phyloP scores from a whole-genome alignment of 2,797 vertebrate species.

The Anniella stebbinsi region DNA sequence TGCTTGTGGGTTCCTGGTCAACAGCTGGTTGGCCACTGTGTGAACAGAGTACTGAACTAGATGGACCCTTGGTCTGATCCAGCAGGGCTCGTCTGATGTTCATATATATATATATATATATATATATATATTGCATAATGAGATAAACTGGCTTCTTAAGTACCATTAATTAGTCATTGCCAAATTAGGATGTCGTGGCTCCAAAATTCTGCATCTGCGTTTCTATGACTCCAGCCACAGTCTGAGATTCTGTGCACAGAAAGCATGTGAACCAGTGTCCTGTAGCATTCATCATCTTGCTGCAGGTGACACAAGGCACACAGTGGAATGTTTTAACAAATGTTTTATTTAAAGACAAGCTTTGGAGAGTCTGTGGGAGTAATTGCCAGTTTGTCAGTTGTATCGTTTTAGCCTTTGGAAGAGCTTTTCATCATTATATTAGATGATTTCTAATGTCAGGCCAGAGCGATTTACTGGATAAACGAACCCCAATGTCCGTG shows the following conservation, averaged over 20 bases:
- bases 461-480: slow-evolving; percentile 65
- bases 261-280: slow-evolving; percentile 65
- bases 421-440: slow-evolving; percentile 76
- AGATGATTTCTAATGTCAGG: slow-evolving; percentile 70
- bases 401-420: slow-evolving; percentile 74
- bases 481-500: slow-evolving; percentile 59
- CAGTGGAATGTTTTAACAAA: slow-evolving; percentile 68
- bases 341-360: slow-evolving; percentile 79
- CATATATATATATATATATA: too few relatives aligned
- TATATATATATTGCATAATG: not conserved
- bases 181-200: slow-evolving; percentile 43
- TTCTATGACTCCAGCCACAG: slow-evolving; percentile 46
- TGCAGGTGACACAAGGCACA: slow-evolving; percentile 68
- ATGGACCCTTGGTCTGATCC: too few relatives aligned
- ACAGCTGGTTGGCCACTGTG: too few relatives aligned
- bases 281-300: slow-evolving; percentile 68
- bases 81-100: too few relatives aligned
- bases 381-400: slow-evolving; percentile 79
- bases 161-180: slow-evolving; percentile 44
- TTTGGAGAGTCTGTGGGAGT: slow-evolving; percentile 74
- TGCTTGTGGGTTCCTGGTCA: too few relatives aligned
- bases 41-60: too few relatives aligned
- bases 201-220: slow-evolving; percentile 40
- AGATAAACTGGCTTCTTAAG: slow-evolving; percentile 9
- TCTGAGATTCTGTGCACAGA: slow-evolving; percentile 67